These are phyloP conservation scores for Serranochromis macrocephalus DNA, from an alignment of 2,113 vertebrate genomes.

Conservation along the genomic window DNA sequence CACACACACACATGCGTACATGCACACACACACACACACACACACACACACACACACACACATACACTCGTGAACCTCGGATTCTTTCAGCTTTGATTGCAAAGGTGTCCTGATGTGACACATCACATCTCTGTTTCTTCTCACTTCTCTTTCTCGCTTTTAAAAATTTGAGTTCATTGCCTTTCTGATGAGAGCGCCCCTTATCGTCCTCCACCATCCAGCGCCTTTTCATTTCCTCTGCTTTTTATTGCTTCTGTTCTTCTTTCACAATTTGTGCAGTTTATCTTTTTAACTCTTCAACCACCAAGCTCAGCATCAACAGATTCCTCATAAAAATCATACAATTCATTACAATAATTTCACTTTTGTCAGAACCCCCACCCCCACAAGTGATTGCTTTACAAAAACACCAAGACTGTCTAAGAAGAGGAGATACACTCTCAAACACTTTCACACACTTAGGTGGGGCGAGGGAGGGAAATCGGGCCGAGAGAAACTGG, in stretches of 20 bases:
- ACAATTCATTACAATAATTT: background rate
- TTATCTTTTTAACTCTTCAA: constrained; percentile 17
- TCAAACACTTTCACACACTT: constrained; percentile 41
- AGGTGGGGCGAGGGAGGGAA: constrained; percentile 30
- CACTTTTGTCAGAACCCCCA: background rate
- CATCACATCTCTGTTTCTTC: background rate
- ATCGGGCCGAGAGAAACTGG: constrained; percentile 57
- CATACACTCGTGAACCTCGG: background rate
- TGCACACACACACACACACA: background rate
- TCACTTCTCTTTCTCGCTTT: background rate
- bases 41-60: background rate
- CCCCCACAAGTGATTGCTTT: background rate
- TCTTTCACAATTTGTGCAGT: background rate
- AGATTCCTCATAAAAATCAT: background rate
- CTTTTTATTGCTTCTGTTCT: constrained; percentile 42
- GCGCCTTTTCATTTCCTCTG: constrained; percentile 63
- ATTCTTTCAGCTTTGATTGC: background rate
- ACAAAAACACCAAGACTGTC: background rate
- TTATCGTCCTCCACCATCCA: constrained; percentile 45
- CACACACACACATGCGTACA: fast-evolving
- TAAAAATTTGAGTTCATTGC: constrained; percentile 39
- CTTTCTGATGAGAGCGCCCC: constrained; percentile 23
- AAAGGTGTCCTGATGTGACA: background rate
- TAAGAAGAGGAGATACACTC: background rate
- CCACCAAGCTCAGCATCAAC: background rate